These are phyloP conservation scores for Myotis pilosus DNA, from an alignment of 2,797 vertebrate genomes.

Conservation along the genomic window DNA sequence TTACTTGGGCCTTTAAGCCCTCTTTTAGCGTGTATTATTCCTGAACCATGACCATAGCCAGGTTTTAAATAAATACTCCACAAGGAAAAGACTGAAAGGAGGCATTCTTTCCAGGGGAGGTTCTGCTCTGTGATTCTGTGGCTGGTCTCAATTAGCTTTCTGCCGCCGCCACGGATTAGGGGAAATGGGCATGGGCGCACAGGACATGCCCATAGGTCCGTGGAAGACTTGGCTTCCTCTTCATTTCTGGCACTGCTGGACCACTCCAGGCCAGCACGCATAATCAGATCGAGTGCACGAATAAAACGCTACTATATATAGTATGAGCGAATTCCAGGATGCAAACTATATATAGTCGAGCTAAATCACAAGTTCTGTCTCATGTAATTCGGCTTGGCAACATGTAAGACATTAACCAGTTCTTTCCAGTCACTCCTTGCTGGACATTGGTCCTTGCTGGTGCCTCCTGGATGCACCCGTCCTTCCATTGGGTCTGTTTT, in stretches of 20 bases:
- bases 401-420: neutral
- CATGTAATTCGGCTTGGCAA: slow-evolving; percentile 33
- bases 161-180: neutral
- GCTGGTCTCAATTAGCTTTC: slow-evolving; percentile 34
- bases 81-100: slow-evolving; percentile 30
- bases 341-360: slow-evolving; percentile 60
- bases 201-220: neutral
- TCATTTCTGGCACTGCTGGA: slow-evolving; percentile 31
- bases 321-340: slow-evolving; percentile 56
- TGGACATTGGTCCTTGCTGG: neutral
- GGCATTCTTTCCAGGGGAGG: neutral
- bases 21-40: slow-evolving; percentile 25
- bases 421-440: slow-evolving; percentile 43
- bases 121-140: neutral
- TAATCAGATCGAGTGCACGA: slow-evolving; percentile 31
- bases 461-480: neutral
- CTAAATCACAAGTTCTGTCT: slow-evolving; percentile 54
- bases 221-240: slow-evolving; percentile 45
- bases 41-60: neutral
- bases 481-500: neutral
- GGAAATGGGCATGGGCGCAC: neutral
- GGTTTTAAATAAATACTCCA: slow-evolving; percentile 11
- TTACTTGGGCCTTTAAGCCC: slow-evolving; percentile 12
- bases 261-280: neutral
- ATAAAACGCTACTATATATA: slow-evolving; percentile 63